Evolutionary conservation across 2,797 vertebrate species (phyloP).

Genomic region (Acipenser ruthenus): DNA sequence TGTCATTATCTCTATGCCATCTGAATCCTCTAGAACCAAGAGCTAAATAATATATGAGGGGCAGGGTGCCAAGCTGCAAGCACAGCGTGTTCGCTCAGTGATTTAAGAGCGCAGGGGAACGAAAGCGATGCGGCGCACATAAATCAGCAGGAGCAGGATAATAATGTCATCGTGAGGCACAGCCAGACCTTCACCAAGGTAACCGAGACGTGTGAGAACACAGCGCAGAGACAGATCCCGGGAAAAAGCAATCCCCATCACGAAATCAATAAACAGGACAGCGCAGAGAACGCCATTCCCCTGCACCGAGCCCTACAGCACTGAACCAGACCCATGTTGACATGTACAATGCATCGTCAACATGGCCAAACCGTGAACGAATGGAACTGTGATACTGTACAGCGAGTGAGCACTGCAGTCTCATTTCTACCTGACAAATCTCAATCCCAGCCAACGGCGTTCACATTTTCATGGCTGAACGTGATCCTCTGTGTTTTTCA

Average conservation of each 20-base stretch:
- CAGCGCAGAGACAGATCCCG: slow-evolving; percentile 34
- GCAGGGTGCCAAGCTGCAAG: slow-evolving; percentile 31
- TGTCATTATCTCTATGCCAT: slow-evolving; percentile 17
- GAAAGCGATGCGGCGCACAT: slow-evolving; percentile 36
- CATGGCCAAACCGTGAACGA: no score
- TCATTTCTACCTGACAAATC: no score
- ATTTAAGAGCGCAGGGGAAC: slow-evolving; percentile 42
- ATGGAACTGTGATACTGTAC: no score
- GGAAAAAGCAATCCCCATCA: slow-evolving; percentile 39
- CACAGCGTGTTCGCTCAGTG: slow-evolving; percentile 21
- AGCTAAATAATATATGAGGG: slow-evolving; percentile 30
- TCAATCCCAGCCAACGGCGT: no score
- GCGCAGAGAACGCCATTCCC: no score
- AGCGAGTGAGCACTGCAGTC: no score
- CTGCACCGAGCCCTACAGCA: no score
- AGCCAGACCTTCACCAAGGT: slow-evolving; percentile 29
- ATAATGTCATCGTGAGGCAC: slow-evolving; percentile 41
- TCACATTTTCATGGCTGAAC: no score
- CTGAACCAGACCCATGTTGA: no score
- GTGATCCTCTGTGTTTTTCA: no score
- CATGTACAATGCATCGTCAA: no score
- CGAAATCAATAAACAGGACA: no score
- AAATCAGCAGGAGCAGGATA: slow-evolving; percentile 53
- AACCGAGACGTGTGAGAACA: slow-evolving; percentile 59
- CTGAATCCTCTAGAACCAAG: slow-evolving; percentile 18